Percentiles rank a stretch among this genome's conserved stretches.
phyloP scores from a whole-genome alignment of 2,888 invertebrate genomes.

The Adelphocoris suturalis region DNA sequence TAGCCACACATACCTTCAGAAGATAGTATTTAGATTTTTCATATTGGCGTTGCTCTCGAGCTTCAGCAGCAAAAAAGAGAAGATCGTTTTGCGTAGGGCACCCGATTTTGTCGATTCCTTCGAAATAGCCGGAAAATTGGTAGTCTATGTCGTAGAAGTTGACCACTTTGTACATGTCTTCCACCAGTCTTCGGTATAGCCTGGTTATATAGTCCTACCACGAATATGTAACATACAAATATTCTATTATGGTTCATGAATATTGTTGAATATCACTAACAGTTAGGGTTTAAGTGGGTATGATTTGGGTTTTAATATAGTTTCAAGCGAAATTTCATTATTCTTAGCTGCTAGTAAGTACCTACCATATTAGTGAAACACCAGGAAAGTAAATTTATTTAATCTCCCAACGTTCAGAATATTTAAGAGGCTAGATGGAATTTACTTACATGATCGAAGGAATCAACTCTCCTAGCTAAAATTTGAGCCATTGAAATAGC shows the following conservation, averaged over 20 bases:
- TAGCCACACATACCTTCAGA: conserved; percentile 67
- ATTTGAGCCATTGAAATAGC: no score
- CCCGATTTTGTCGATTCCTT: conserved; percentile 38
- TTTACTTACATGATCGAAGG: no score
- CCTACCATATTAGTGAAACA: no score
- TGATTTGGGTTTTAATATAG: no score
- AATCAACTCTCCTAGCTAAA: no score
- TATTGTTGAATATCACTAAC: no score
- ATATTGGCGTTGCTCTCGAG: conserved; percentile 73
- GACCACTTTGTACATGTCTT: conserved; percentile 73
- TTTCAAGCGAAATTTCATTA: no score
- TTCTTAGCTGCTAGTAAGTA: no score
- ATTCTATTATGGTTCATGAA: background rate
- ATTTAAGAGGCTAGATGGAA: no score
- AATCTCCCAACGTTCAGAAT: no score
- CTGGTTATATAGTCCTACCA: conserved; percentile 71
- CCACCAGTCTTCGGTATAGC: conserved; percentile 71
- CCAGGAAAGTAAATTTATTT: no score
- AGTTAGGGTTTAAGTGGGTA: no score
- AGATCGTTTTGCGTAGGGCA: conserved; percentile 66
- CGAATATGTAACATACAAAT: background rate
- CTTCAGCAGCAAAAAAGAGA: conserved; percentile 73
- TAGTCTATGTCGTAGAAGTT: conserved; percentile 66
- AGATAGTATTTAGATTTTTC: conserved; percentile 74
- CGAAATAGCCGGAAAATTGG: conserved; percentile 52